Evolutionary conservation across 30 jellyfish, hydroid and myxozoan genomes (phyloP).

Genomic region (Hydractinia symbiolongicarpus): DNA sequence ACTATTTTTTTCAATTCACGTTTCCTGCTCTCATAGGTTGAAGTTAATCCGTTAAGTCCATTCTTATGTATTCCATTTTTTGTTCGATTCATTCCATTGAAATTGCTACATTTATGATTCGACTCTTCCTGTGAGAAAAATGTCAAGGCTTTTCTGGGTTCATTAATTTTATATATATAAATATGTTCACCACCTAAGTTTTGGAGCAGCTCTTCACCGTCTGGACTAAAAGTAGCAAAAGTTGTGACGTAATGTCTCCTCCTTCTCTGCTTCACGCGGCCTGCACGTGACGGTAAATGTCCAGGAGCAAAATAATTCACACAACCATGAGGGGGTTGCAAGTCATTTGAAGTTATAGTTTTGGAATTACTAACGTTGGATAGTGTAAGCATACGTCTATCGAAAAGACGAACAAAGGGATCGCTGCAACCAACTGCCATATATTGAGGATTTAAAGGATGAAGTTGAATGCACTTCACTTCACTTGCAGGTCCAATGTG

Average conservation of each 20-base stretch:
- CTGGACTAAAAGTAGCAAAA: constrained; percentile 75
- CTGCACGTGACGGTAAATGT: constrained; percentile 75
- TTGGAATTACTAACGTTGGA: constrained; percentile 43
- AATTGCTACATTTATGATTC: not conserved
- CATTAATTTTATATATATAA: constrained; percentile 47
- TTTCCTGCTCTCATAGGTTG: not conserved
- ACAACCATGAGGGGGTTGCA: constrained; percentile 65
- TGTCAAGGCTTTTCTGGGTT: not conserved
- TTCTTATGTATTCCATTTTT: not conserved
- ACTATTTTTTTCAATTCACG: not conserved
- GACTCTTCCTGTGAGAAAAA: not conserved
- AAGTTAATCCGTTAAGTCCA: not conserved
- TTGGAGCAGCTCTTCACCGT: constrained; percentile 71
- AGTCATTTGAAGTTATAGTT: constrained; percentile 42
- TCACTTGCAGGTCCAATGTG: constrained; percentile 69
- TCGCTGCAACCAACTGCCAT: constrained; percentile 97
- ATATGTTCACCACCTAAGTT: constrained; percentile 96
- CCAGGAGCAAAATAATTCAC: constrained; percentile 88
- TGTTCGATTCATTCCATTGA: not conserved
- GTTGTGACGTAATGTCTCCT: constrained; percentile 77
- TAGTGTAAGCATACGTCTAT: constrained; percentile 74
- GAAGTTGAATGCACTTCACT: constrained; percentile 86
- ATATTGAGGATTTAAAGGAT: constrained; percentile 79
- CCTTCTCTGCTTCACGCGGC: constrained; percentile 61
- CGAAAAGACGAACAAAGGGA: constrained; percentile 84